Evolutionary conservation across 2,113 vertebrate species (phyloP).

Genomic region (Zonotrichia leucophrys): DNA sequence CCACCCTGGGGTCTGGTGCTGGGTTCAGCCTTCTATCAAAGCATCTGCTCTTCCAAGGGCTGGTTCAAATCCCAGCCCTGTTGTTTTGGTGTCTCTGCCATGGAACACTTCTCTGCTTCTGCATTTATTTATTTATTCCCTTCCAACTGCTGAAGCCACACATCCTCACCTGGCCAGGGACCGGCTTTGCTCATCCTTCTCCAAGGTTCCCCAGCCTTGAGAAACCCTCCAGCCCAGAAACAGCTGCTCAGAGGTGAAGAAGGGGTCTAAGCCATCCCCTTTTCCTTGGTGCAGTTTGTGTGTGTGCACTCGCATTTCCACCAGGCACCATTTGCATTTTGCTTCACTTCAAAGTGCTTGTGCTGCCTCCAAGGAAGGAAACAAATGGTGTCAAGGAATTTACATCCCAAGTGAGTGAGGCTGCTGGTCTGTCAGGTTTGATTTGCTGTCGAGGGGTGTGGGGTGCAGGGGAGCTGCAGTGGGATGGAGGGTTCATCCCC

Average conservation of each 20-base stretch:
- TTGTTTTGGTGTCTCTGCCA: background rate
- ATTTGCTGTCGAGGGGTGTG: background rate
- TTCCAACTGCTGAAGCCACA: rapidly evolving
- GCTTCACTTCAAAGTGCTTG: background rate
- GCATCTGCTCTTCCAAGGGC: background rate
- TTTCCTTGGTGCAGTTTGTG: background rate
- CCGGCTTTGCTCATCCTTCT: background rate
- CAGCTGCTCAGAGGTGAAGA: rapidly evolving
- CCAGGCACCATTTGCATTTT: background rate
- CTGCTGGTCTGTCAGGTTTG: background rate
- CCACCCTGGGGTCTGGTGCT: background rate
- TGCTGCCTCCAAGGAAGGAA: background rate
- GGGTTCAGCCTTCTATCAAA: background rate
- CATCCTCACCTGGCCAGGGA: background rate
- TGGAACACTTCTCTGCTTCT: background rate
- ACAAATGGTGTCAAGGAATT: slow-evolving; percentile 8
- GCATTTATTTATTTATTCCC: background rate
- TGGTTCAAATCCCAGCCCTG: background rate
- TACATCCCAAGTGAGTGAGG: background rate
- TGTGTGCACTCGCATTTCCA: rapidly evolving
- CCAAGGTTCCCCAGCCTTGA: background rate
- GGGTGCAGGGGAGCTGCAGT: background rate
- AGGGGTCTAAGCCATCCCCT: background rate
- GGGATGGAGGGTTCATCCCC: background rate
- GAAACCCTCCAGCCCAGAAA: background rate